These are phyloP conservation scores for Camponotus vicinus DNA, from an alignment of 1,140 invertebrate genomes.

Conservation along the genomic window DNA sequence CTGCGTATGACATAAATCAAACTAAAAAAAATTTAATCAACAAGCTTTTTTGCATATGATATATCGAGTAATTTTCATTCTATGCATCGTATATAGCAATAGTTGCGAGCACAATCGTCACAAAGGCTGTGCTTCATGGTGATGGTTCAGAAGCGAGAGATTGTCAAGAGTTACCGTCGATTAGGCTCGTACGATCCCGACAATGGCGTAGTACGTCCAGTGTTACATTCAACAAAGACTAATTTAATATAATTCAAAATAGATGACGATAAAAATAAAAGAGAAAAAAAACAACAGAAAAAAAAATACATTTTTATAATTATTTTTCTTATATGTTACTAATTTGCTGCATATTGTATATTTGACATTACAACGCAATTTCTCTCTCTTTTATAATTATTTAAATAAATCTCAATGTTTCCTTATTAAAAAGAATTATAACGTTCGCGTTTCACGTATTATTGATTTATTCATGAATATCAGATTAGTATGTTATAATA, in stretches of 20 bases:
- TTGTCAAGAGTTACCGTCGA: slow-evolving; percentile 67
- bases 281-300: no score
- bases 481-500: neutral
- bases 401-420: no score
- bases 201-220: slow-evolving; percentile 43
- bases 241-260: neutral
- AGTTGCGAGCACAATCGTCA: neutral
- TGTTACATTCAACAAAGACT: neutral
- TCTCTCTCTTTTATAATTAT: no score
- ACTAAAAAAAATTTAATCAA: neutral
- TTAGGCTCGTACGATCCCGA: slow-evolving; percentile 65
- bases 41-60: neutral
- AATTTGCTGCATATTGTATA: no score
- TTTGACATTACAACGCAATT: no score
- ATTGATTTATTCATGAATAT: neutral
- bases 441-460: neutral
- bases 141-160: slow-evolving; percentile 52
- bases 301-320: no score
- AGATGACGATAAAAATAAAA: neutral
- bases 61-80: neutral
- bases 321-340: no score
- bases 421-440: no score
- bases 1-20: neutral
- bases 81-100: slow-evolving; percentile 11
- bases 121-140: slow-evolving; percentile 29